Evolutionary conservation across 2,888 invertebrate genomes (phyloP).

Genomic region (Zootermopsis nevadensis): DNA sequence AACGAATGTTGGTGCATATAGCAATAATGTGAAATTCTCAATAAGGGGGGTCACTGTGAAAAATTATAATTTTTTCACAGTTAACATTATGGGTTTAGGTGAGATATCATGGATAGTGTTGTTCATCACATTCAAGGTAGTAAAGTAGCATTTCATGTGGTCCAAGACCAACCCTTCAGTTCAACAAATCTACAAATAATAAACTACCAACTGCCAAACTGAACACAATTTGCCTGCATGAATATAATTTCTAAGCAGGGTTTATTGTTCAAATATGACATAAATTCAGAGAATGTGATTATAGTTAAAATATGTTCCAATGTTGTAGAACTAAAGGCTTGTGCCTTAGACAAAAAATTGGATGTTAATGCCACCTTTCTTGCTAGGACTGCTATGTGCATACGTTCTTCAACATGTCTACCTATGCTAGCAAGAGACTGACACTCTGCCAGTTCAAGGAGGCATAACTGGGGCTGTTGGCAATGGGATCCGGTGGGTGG

Average conservation of each 20-base stretch:
- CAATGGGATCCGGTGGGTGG: slow-evolving; percentile 45
- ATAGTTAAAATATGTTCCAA: background rate
- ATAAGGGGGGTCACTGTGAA: background rate
- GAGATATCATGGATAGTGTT: background rate
- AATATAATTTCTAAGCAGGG: background rate
- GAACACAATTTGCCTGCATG: background rate
- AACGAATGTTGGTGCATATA: slow-evolving; percentile 24
- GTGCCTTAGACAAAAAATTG: background rate
- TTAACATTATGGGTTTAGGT: slow-evolving; percentile 15
- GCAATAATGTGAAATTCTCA: slow-evolving; percentile 10
- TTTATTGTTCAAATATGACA: background rate
- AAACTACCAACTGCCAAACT: slow-evolving; percentile 5
- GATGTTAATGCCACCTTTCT: background rate
- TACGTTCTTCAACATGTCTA: background rate
- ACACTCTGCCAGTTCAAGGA: background rate
- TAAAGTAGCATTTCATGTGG: slow-evolving; percentile 15
- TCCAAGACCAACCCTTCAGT: slow-evolving; percentile 3
- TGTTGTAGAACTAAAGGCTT: slow-evolving; percentile 10
- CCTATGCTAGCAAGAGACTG: background rate
- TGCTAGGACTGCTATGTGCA: slow-evolving; percentile 12
- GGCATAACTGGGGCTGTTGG: slow-evolving; percentile 11
- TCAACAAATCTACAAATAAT: background rate
- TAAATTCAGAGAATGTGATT: background rate
- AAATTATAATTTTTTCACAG: background rate
- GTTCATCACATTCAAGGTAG: background rate